phyloP scores from a whole-genome alignment of 2,113 vertebrate species.

The Zosterops borbonicus region DNA sequence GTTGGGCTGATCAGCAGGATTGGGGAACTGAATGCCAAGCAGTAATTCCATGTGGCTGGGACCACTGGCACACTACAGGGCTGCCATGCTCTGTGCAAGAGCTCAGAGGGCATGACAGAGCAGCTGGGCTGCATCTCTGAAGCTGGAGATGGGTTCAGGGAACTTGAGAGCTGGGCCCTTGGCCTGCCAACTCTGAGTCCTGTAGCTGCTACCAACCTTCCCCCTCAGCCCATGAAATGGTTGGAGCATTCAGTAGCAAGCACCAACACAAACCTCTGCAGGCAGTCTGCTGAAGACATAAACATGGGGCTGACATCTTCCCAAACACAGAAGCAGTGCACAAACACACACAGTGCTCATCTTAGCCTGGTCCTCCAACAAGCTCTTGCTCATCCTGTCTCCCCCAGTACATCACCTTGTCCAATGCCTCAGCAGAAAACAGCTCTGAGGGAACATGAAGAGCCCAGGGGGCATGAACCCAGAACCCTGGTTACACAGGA shows the following conservation, averaged over 20 bases:
- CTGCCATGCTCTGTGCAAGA: neutral
- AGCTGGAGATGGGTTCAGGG: neutral
- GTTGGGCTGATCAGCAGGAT: neutral
- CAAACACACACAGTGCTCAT: neutral
- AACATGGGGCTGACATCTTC: accelerated
- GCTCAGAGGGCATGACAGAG: accelerated
- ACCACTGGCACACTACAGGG: neutral
- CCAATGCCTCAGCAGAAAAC: neutral
- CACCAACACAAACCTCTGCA: neutral
- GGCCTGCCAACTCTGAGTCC: neutral
- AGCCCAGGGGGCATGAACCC: accelerated
- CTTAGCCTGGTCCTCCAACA: neutral
- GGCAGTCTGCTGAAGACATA: neutral
- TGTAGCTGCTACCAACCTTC: neutral
- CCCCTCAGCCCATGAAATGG: neutral
- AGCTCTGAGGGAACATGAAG: neutral
- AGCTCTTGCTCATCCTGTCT: neutral
- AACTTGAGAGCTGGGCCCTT: neutral
- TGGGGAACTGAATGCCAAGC: neutral
- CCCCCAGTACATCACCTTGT: neutral
- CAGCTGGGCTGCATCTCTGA: accelerated
- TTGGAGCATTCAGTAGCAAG: neutral
- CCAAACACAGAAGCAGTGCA: neutral
- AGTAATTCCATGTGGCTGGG: neutral
- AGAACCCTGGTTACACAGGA: accelerated